Percentiles rank a stretch among this genome's conserved stretches.
phyloP scores from a whole-genome alignment of 1,140 invertebrate genomes.

The Hyposmocoma kahamanoa region DNA sequence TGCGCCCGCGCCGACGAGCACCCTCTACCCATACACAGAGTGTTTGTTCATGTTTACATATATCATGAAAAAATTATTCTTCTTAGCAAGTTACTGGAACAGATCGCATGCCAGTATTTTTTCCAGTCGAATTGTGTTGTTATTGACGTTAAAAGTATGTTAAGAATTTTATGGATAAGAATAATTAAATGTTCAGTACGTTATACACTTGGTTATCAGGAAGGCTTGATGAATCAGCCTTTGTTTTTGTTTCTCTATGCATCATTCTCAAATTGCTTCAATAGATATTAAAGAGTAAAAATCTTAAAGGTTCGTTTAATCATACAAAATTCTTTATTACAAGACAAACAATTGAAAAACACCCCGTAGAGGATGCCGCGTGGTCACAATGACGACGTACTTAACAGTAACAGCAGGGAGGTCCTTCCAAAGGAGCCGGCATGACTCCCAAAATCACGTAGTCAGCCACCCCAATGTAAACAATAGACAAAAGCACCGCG shows the following conservation, averaged over 20 bases:
- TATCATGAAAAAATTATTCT: neutral
- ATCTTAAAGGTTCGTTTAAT: neutral
- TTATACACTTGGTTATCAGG: neutral
- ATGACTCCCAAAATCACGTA: constrained; percentile 4
- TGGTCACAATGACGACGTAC: neutral
- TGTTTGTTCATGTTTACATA: neutral
- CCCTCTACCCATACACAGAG: neutral
- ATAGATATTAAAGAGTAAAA: neutral
- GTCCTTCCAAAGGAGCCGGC: constrained; percentile 1
- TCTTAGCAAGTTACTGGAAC: too few species aligned
- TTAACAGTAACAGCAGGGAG: constrained; percentile 2
- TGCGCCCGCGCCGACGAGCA: neutral
- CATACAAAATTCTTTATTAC: neutral
- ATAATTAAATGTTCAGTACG: neutral
- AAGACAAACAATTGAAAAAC: neutral
- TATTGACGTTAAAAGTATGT: neutral
- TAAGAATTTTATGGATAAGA: neutral
- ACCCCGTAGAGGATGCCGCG: neutral
- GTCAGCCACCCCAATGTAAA: constrained; percentile 1
- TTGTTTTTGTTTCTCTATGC: neutral
- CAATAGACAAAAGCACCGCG: constrained; percentile 1
- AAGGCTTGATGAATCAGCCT: neutral
- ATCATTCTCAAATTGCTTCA: neutral
- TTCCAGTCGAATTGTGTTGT: neutral
- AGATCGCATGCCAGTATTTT: neutral